phyloP scores from a whole-genome alignment of 1,140 invertebrate genomes.

The Cylas formicarius region DNA sequence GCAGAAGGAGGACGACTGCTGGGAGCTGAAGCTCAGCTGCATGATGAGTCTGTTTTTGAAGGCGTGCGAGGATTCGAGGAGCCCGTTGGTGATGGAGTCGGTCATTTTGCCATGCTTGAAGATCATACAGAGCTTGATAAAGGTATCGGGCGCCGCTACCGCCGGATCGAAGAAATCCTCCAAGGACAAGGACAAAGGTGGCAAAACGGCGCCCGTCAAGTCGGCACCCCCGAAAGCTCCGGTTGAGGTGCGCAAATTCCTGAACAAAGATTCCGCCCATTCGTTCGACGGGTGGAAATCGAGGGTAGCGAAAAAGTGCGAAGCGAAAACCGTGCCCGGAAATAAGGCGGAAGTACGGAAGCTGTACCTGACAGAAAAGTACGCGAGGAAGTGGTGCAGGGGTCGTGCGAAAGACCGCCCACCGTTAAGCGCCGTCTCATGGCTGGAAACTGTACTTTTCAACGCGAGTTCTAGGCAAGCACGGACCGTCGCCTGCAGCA shows the following conservation, averaged over 20 bases:
- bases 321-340: neutral
- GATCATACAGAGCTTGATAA: slow-evolving; percentile 72
- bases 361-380: slow-evolving; percentile 69
- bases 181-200: slow-evolving; percentile 47
- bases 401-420: slow-evolving; percentile 37
- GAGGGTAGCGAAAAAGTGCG: neutral
- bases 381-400: slow-evolving; percentile 55
- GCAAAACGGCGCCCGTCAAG: slow-evolving; percentile 31
- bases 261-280: slow-evolving; percentile 64
- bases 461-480: slow-evolving; percentile 84
- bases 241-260: slow-evolving; percentile 69
- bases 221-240: slow-evolving; percentile 45
- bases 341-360: slow-evolving; percentile 33
- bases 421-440: slow-evolving; percentile 59
- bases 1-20: slow-evolving; percentile 89
- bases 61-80: slow-evolving; percentile 61
- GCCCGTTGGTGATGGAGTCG: slow-evolving; percentile 68
- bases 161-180: slow-evolving; percentile 42
- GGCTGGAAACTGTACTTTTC: slow-evolving; percentile 85
- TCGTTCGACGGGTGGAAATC: slow-evolving; percentile 53
- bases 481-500: slow-evolving; percentile 79
- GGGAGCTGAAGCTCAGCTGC: slow-evolving; percentile 87
- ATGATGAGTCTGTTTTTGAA: slow-evolving; percentile 80
- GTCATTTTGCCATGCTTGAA: slow-evolving; percentile 76
- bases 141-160: slow-evolving; percentile 50